phyloP scores from a whole-genome alignment of 2,113 vertebrate genomes.

The Indri indri region DNA sequence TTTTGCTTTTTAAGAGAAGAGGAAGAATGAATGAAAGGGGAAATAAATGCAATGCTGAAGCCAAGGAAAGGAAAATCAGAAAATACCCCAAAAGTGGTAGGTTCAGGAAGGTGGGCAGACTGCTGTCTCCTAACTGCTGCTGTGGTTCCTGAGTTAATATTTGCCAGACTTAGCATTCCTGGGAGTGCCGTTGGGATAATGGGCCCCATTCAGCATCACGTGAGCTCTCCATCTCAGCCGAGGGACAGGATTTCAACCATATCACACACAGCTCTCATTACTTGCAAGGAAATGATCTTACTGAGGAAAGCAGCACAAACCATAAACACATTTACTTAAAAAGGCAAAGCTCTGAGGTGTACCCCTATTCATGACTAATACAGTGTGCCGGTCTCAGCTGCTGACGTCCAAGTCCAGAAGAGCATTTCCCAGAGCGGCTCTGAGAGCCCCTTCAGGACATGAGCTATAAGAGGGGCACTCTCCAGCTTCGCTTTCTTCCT shows the following conservation, averaged over 20 bases:
- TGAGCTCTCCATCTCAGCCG: conserved; percentile 56
- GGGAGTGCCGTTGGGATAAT: conserved; percentile 51
- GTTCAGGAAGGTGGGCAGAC: conserved; percentile 62
- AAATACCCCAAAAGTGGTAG: neutral
- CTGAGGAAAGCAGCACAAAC: conserved; percentile 58
- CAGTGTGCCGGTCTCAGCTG: neutral
- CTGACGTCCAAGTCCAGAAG: neutral
- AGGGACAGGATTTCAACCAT: conserved; percentile 67
- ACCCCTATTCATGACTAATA: neutral
- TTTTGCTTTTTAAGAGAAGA: neutral
- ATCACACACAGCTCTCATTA: conserved; percentile 69
- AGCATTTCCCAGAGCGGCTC: neutral
- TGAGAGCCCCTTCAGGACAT: neutral
- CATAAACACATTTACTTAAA: conserved; percentile 61
- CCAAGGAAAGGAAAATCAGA: conserved; percentile 18
- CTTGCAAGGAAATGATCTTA: conserved; percentile 69
- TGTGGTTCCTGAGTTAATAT: conserved; percentile 59
- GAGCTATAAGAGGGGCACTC: neutral
- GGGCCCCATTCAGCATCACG: conserved; percentile 59
- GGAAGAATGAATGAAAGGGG: conserved; percentile 8
- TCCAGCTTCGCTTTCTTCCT: neutral
- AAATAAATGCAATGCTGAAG: neutral
- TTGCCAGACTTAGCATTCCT: conserved; percentile 76
- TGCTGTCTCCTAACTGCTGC: conserved; percentile 37
- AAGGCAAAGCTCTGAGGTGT: conserved; percentile 42